Evolutionary conservation across 1,140 invertebrate genomes (phyloP).

Genomic region (Drosophila leontia): DNA sequence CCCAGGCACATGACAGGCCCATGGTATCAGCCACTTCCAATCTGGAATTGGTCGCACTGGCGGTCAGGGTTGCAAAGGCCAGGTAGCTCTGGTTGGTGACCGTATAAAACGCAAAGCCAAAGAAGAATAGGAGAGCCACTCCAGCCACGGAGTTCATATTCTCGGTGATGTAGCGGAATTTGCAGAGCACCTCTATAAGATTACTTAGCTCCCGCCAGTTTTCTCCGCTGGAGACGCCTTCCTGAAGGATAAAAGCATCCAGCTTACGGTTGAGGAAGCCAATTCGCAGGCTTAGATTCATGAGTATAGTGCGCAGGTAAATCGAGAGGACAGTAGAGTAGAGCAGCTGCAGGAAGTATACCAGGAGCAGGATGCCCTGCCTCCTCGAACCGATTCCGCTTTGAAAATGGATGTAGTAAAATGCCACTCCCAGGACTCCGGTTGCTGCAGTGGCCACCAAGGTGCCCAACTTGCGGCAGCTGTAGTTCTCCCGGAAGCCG

Average conservation of each 20-base stretch:
- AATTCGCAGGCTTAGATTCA: conserved; percentile 47
- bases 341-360: conserved; percentile 64
- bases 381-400: conserved; percentile 33
- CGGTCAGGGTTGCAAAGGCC: conserved; percentile 64
- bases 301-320: conserved; percentile 59
- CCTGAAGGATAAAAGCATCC: conserved; percentile 46
- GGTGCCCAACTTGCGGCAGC: conserved; percentile 41
- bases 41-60: conserved; percentile 2
- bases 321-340: conserved; percentile 64
- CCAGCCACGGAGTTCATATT: conserved; percentile 65
- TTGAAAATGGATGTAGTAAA: conserved; percentile 60
- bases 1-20: conserved; percentile 66
- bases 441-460: conserved; percentile 23
- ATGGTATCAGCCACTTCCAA: conserved; percentile 54
- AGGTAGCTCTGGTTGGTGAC: conserved; percentile 74
- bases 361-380: conserved; percentile 40
- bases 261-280: conserved; percentile 56
- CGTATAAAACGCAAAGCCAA: conserved; percentile 74
- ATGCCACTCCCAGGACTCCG: conserved; percentile 59
- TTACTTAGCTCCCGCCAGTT: conserved; percentile 69
- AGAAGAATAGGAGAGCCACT: conserved; percentile 63
- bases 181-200: conserved; percentile 71
- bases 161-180: conserved; percentile 71
- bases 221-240: conserved; percentile 26
- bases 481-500: conserved; percentile 47